Evolutionary conservation across 2,888 invertebrate genomes (phyloP).

Genomic region (Scaptomyza flava): DNA sequence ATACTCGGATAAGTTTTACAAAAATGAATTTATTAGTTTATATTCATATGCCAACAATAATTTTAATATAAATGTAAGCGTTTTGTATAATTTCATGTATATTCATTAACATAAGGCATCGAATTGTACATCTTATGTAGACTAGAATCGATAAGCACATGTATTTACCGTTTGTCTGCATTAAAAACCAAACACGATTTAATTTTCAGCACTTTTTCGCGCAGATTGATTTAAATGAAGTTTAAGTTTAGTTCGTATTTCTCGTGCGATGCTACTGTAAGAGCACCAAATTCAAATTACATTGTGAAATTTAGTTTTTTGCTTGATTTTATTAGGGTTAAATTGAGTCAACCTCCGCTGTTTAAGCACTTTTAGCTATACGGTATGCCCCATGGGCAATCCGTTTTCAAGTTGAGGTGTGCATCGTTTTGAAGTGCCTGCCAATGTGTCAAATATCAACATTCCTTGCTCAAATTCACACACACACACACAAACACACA

Average conservation of each 20-base stretch:
- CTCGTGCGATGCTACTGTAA: neutral
- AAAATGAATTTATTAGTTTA: neutral
- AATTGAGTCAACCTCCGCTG: neutral
- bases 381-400: neutral
- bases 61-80: neutral
- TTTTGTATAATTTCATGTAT: neutral
- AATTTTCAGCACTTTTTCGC: neutral
- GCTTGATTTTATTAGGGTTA: no score
- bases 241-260: neutral
- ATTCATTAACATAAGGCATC: neutral
- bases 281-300: slow-evolving; percentile 10
- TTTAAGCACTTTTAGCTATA: neutral
- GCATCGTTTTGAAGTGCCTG: slow-evolving; percentile 3
- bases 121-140: neutral
- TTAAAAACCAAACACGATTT: neutral
- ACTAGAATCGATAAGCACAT: neutral
- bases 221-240: neutral
- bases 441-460: slow-evolving; percentile 27
- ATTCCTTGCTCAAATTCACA: neutral
- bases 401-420: neutral
- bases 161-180: neutral
- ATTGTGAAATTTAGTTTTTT: neutral
- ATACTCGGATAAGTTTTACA: neutral
- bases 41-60: neutral
- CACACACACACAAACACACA: neutral